Percentiles rank a stretch among this genome's conserved stretches.
Evolutionary conservation across 2,113 vertebrate genomes (phyloP).

Genomic region (Myotis davidii): DNA sequence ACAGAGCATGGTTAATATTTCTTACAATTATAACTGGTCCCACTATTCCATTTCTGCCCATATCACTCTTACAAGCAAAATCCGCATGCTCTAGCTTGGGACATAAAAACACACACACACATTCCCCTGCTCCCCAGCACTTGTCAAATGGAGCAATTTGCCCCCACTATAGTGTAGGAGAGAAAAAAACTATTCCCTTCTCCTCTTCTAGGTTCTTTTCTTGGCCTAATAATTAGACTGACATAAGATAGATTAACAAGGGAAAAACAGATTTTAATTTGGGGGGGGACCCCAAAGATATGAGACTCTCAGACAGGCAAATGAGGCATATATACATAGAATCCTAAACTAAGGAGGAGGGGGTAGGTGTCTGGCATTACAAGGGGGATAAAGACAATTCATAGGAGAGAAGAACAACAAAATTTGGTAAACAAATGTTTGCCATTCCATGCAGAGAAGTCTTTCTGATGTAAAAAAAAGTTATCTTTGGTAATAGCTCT

Average conservation of each 20-base stretch:
- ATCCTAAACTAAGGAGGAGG: neutral
- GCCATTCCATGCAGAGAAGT: too few species aligned
- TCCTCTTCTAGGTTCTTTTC: neutral
- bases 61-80: slow-evolving; percentile 14
- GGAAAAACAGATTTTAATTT: neutral
- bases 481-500: neutral
- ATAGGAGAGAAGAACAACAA: neutral
- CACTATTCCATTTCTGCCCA: too few species aligned
- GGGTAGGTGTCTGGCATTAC: neutral
- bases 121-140: neutral
- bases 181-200: neutral
- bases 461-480: neutral
- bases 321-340: neutral
- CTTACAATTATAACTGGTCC: too few species aligned
- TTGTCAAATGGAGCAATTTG: neutral
- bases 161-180: neutral
- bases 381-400: neutral
- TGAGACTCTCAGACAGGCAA: neutral
- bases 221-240: neutral
- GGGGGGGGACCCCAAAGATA: neutral
- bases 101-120: neutral
- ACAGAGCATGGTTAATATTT: too few species aligned
- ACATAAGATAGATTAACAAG: neutral
- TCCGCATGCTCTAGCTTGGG: neutral
- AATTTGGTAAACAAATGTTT: neutral